Evolutionary conservation across 1,140 invertebrate species (phyloP).

Genomic region (Lepidurus arcticus): DNA sequence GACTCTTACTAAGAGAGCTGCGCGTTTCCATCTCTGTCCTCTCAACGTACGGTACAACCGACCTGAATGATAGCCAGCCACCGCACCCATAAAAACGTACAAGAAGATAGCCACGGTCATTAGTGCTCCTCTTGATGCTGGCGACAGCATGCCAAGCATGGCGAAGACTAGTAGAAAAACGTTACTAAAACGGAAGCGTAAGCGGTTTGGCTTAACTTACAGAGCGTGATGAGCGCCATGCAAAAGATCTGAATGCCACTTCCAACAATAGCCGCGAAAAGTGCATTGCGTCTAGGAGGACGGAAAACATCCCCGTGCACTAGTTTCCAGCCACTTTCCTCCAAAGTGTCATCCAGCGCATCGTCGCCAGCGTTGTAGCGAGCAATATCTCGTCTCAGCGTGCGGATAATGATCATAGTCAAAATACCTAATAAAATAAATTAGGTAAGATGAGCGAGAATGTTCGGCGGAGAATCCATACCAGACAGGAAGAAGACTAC

Average conservation of each 20-base stretch:
- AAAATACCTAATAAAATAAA: constrained; percentile 67
- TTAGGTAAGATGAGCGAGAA: constrained; percentile 15
- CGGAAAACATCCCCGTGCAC: constrained; percentile 96
- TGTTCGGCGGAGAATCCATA: constrained; percentile 44
- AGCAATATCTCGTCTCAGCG: constrained; percentile 87
- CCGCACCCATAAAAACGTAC: constrained; percentile 91
- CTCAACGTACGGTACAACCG: constrained; percentile 87
- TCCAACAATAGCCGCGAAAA: constrained; percentile 89
- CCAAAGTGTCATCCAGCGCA: constrained; percentile 80
- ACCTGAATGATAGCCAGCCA: constrained; percentile 93
- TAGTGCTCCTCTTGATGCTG: constrained; percentile 86
- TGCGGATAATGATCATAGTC: constrained; percentile 97
- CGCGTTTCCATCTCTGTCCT: constrained; percentile 89
- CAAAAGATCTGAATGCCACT: constrained; percentile 94
- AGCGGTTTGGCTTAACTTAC: constrained; percentile 54
- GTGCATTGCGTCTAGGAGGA: constrained; percentile 73
- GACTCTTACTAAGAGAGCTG: constrained; percentile 68
- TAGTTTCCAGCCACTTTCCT: constrained; percentile 97
- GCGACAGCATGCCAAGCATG: constrained; percentile 98
- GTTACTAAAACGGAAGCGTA: neutral
- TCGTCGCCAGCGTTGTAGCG: constrained; percentile 72
- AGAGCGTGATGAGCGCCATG: constrained; percentile 90
- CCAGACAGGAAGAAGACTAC: constrained; percentile 94
- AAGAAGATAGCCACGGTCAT: constrained; percentile 94
- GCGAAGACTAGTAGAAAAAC: constrained; percentile 74